Evolutionary conservation across 1,140 invertebrate genomes (phyloP).

Genomic region (Drosophila kohkoa): DNA sequence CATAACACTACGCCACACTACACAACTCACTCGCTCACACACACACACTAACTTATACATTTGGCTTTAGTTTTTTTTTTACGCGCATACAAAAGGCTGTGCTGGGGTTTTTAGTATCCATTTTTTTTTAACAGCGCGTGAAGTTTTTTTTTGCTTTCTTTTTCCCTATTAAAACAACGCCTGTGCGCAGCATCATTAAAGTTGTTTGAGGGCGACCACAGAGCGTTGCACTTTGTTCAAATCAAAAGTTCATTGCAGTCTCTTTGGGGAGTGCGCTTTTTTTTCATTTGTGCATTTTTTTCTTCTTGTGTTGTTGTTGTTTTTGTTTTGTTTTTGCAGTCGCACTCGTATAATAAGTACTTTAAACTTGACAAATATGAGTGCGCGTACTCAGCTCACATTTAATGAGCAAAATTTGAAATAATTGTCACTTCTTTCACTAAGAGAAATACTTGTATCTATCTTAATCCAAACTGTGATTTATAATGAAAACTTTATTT

Average conservation of each 20-base stretch:
- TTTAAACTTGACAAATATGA: neutral
- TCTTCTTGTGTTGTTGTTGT: no score
- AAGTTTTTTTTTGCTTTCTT: neutral
- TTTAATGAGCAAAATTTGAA: conserved; percentile 5
- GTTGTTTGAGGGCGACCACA: conserved; percentile 28
- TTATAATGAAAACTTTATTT: no score
- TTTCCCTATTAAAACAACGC: conserved; percentile 15
- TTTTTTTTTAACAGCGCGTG: neutral
- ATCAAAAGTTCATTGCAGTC: conserved; percentile 64
- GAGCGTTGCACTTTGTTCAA: conserved; percentile 58
- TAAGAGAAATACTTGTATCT: neutral
- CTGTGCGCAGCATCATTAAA: conserved; percentile 61
- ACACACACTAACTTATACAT: conserved; percentile 50
- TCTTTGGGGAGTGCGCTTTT: conserved; percentile 29
- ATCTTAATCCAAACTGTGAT: no score
- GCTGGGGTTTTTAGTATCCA: conserved; percentile 1
- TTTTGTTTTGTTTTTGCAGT: neutral
- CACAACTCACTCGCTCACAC: conserved; percentile 19
- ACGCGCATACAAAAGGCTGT: conserved; percentile 52
- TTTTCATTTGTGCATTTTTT: neutral
- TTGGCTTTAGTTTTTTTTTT: conserved; percentile 48
- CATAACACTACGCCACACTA: conserved; percentile 15
- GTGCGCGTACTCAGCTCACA: neutral
- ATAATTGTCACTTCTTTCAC: neutral
- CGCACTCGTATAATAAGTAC: neutral